Percentiles rank a stretch among this genome's conserved stretches.
Conservation (phyloP, 2,113 vertebrate genomes). For the Carettochelys insculpta region DNA sequence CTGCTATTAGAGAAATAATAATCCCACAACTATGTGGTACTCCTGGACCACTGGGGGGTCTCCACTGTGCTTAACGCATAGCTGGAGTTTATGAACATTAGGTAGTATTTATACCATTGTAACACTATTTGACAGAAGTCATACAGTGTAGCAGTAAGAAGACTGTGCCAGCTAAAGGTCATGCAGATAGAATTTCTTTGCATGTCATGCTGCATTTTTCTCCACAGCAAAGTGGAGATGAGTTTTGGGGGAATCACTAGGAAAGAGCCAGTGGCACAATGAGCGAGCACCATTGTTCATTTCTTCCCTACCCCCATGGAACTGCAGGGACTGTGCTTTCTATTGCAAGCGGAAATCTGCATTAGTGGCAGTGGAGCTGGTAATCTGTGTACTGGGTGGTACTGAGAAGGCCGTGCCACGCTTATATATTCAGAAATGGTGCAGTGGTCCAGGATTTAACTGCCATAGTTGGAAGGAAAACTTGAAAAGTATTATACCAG, state of each 20-base stretch:
- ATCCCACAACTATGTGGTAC: background rate
- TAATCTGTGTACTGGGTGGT: rapidly evolving
- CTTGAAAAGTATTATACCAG: rapidly evolving
- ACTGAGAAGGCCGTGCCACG: background rate
- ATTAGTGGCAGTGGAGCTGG: background rate
- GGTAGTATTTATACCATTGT: background rate
- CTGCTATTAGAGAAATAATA: background rate
- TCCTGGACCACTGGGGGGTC: background rate
- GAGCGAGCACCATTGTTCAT: too few species aligned
- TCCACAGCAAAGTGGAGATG: background rate
- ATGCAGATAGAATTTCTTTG: background rate
- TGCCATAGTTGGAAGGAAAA: background rate
- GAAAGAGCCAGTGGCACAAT: background rate
- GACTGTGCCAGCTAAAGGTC: background rate
- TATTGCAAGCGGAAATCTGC: background rate
- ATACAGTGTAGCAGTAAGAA: rapidly evolving
- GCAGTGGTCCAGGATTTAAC: background rate
- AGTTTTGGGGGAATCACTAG: background rate
- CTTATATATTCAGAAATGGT: background rate
- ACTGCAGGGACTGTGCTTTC: rapidly evolving
- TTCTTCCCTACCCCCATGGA: background rate
- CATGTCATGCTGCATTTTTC: too few species aligned
- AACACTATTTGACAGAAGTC: background rate
- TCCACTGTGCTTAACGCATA: background rate
- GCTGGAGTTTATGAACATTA: background rate